Base-by-base conservation (phyloP, 2,797 vertebrate genomes). In the Cichlasoma orientale region DNA sequence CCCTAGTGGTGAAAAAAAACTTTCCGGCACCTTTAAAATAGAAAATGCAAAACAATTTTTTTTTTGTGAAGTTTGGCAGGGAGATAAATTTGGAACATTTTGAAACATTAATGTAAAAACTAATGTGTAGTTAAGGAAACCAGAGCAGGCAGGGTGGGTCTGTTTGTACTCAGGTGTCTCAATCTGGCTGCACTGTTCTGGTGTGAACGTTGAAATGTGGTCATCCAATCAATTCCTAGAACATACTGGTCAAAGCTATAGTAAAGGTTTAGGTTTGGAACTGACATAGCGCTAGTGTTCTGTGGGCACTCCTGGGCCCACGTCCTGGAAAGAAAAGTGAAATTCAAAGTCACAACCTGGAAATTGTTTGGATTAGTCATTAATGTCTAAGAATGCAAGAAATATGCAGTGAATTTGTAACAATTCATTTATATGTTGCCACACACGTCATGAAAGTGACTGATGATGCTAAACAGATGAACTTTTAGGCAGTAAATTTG, bases 391-490 rank as follows among this genome's bases (percentile, higher is more conserved):
- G 11, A n/a, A 29, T 73, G 71, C 76, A 31, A 55, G 80, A 90
- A 82, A 82, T 21, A 27, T 29, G 5, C 50, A 41, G 12, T 71
- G 70, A 72, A 44, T 58, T 41, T 69, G 59, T n/a, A 27, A 69
- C 16, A 25, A 74, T 23, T 75, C 56, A 78, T 50, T 50, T 75
- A 69, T 11, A 73, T 76, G 63, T 72, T 78, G 73, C 47, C 63
- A 79, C 75, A 79, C 33, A n/a, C 70, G 58, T 50, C 14, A 74
- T 21, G 6, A 81, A 80, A 79, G 57, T 5, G 78, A 78, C 38
- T 11, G 61, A 78, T 70, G 52, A 75, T 74, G 72, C 52, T 44
- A 1, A 80, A 73, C 7, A 10, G 58, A 80, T 29, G 12, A 68
- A 27, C 61, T 29, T 29, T 47, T 50, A 74, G 56, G 38, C 81